A percentile compares a stretch with the other conserved stretches of the same genome.
These are phyloP conservation scores for Sitophilus oryzae DNA, from an alignment of 1,140 invertebrate genomes.

Conservation along the genomic window DNA sequence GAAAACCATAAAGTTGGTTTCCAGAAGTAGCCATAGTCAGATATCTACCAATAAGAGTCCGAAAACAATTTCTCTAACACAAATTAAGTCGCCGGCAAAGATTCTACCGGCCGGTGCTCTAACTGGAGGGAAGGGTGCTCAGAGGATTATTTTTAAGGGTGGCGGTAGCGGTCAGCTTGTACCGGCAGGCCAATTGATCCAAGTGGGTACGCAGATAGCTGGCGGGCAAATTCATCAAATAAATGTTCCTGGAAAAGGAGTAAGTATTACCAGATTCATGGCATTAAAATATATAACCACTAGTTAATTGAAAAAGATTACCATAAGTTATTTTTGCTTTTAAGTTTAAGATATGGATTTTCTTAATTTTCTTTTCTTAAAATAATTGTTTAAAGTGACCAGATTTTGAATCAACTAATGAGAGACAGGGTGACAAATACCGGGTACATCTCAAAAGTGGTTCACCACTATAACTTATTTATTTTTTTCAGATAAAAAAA, in stretches of 20 bases:
- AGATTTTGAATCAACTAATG: too few species aligned
- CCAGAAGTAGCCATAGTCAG: conserved; percentile 31
- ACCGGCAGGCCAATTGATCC: conserved; percentile 53
- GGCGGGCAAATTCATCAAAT: conserved; percentile 61
- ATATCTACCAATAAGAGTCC: conserved; percentile 5
- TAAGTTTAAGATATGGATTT: too few species aligned
- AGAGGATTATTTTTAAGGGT: conserved; percentile 56
- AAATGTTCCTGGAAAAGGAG: conserved; percentile 62
- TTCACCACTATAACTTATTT: too few species aligned
- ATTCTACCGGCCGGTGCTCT: conserved; percentile 58
- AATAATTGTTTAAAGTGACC: too few species aligned
- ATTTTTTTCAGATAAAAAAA: too few species aligned
- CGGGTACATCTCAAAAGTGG: too few species aligned
- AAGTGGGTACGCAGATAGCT: conserved; percentile 52
- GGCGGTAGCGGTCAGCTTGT: conserved; percentile 38
- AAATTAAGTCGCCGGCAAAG: conserved; percentile 59
- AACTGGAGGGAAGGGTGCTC: conserved; percentile 48
- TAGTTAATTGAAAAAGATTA: too few species aligned
- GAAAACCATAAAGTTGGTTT: conserved; percentile 37
- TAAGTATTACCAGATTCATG: too few species aligned
- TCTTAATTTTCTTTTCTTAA: too few species aligned
- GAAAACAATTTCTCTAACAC: conserved; percentile 30
- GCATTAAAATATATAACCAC: too few species aligned
- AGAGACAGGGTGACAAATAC: too few species aligned
- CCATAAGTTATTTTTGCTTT: too few species aligned